These are phyloP conservation scores for Lasiurus cinereus DNA, from an alignment of 2,113 vertebrate genomes.

Conservation along the genomic window DNA sequence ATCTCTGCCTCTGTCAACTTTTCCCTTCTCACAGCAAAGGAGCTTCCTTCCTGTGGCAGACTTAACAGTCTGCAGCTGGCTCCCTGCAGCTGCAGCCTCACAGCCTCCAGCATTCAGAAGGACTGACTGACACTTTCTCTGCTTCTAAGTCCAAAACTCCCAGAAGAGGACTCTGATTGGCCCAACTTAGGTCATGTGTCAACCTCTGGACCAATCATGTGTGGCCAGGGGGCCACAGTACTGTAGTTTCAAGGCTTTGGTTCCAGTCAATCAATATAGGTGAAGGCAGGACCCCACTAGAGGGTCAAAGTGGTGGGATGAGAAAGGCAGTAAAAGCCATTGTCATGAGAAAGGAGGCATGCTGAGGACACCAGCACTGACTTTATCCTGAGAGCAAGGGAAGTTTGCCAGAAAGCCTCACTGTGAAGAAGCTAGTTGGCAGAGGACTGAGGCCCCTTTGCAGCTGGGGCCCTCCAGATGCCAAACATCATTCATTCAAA, in stretches of 20 bases:
- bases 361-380: background rate
- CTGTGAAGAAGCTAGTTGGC: background rate
- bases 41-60: background rate
- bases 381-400: slow-evolving; percentile 6
- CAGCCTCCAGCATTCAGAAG: background rate
- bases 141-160: background rate
- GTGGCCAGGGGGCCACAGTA: background rate
- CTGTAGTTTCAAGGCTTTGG: background rate
- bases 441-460: background rate
- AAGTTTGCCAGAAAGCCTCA: slow-evolving; percentile 1
- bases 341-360: background rate
- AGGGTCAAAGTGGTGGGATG: background rate
- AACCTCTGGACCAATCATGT: background rate
- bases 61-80: too few relatives aligned
- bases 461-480: slow-evolving; percentile 52
- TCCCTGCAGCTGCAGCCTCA: background rate
- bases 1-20: background rate
- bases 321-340: background rate
- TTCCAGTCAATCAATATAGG: background rate
- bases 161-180: background rate
- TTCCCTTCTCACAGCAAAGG: background rate
- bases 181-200: background rate
- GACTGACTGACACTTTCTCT: background rate
- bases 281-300: background rate
- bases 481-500: slow-evolving; percentile 23